Base-by-base conservation (phyloP, 1,140 invertebrate species). In the Aphelinus certus region DNA sequence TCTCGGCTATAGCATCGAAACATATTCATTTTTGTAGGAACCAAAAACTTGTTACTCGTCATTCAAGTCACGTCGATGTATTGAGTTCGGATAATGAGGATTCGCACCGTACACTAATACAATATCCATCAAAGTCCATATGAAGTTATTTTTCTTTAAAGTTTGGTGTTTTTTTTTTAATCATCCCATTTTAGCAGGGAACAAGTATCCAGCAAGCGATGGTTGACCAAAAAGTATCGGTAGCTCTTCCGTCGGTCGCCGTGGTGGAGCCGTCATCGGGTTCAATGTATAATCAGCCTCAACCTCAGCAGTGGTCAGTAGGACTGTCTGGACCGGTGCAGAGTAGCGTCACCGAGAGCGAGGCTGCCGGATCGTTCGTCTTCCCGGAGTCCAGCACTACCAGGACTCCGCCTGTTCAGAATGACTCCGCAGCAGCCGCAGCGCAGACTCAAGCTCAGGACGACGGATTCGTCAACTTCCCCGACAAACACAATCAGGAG, bases 241-340 rank as follows among this genome's bases (percentile, higher is more conserved):
- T 81, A 7, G 80, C 75, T 0, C 48, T 83, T 5, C 77, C 82
- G 4, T 82, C 80, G 0, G 76, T 85, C 1, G 79, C 83, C 3
- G 76, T 81, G 6, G 74, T 78, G 2, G 78, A 86, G 53, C 55
- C 77, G 2, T 79, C 75, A 10, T 65, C 77, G 3, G 69, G 63
- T n/a, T 66, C 79, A 2, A 76, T 58, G 4, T 82, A 82, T 55
- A 76, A 77, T 43, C 26, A 26, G 26, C 5, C 42, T 10, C 53
- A 7, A 51, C 69, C 2, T n/a, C 45, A 26, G 7, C 10, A 10
- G 4, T 9, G 26, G 26, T 26, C 26, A 26, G 26, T 26, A 26
- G 26, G 26, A 26, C 26, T 26, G 26, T 53, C 51, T 9, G 51
- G 3, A 10, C 58, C 3, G 68, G 69, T 2, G 3, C 42, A 3